These are phyloP conservation scores for Sebastes steindachneri DNA, from an alignment of 2,797 vertebrate species.

Conservation along the genomic window DNA sequence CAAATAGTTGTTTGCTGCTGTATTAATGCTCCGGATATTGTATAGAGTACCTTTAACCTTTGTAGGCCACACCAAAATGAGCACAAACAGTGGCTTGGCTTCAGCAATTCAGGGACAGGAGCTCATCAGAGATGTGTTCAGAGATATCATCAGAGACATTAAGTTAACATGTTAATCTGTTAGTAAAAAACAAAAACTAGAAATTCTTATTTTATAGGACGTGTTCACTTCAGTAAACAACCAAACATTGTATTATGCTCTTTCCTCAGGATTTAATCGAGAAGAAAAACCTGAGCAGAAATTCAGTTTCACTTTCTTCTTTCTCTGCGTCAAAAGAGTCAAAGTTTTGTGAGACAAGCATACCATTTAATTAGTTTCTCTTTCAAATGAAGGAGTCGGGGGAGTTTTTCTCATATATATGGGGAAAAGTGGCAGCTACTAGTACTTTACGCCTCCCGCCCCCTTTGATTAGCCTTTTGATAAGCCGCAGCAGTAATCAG, in stretches of 20 bases:
- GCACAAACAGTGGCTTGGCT: not conserved
- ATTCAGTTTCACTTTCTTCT: constrained; percentile 26
- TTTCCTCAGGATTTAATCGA: not conserved
- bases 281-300: constrained; percentile 10
- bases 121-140: not conserved
- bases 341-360: constrained; percentile 39
- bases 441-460: constrained; percentile 53
- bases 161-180: not conserved
- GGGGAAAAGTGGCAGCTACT: constrained; percentile 55
- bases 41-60: not conserved
- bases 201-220: not conserved
- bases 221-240: not conserved
- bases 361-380: constrained; percentile 61
- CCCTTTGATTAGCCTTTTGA: constrained; percentile 82
- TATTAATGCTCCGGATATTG: not conserved
- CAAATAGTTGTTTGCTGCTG: not conserved
- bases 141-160: not conserved
- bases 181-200: not conserved
- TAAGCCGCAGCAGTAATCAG: constrained; percentile 73
- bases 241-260: not conserved
- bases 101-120: not conserved
- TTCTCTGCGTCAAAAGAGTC: constrained; percentile 12
- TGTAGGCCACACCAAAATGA: not conserved
- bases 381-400: constrained; percentile 46
- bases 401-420: constrained; percentile 42